Conservation (phyloP, 1,140 invertebrate genomes). For the Drosophila eugracilis region DNA sequence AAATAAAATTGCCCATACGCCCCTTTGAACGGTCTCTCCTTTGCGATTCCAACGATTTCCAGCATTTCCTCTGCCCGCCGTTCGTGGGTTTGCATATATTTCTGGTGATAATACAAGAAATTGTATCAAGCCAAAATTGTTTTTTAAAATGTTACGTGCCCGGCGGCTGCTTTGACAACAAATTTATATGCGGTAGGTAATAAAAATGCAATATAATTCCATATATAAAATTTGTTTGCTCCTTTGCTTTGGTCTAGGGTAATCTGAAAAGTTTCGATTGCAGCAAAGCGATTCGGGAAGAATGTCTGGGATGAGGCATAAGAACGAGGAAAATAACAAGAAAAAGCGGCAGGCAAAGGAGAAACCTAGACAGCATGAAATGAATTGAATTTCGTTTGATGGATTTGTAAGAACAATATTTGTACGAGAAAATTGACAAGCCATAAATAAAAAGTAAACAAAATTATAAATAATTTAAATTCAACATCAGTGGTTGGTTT, state of each 20-base stretch:
- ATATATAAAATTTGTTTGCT: constrained; percentile 59
- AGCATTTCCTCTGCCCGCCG: neutral
- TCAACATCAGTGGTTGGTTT: neutral
- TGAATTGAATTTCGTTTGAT: constrained; percentile 42
- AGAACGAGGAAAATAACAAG: neutral
- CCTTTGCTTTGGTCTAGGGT: constrained; percentile 13
- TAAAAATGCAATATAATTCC: constrained; percentile 82
- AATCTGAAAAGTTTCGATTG: constrained; percentile 63
- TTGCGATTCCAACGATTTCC: constrained; percentile 6
- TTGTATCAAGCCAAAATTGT: constrained; percentile 77
- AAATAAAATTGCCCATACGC: constrained; percentile 79
- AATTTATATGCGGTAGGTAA: constrained; percentile 60
- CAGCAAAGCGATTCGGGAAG: constrained; percentile 31
- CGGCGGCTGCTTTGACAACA: constrained; percentile 59
- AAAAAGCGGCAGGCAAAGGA: neutral
- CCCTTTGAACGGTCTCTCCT: constrained; percentile 43
- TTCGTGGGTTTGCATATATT: constrained; percentile 65
- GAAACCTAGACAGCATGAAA: constrained; percentile 9
- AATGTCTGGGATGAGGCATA: constrained; percentile 2
- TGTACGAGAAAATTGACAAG: neutral
- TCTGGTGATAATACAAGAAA: constrained; percentile 76
- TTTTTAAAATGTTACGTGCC: constrained; percentile 82
- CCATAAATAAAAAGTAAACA: constrained; percentile 13
- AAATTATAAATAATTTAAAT: neutral
- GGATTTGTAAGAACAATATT: constrained; percentile 23